These are phyloP conservation scores for Lampropteryx suffumata DNA, from an alignment of 2,888 invertebrate species.

Conservation along the genomic window DNA sequence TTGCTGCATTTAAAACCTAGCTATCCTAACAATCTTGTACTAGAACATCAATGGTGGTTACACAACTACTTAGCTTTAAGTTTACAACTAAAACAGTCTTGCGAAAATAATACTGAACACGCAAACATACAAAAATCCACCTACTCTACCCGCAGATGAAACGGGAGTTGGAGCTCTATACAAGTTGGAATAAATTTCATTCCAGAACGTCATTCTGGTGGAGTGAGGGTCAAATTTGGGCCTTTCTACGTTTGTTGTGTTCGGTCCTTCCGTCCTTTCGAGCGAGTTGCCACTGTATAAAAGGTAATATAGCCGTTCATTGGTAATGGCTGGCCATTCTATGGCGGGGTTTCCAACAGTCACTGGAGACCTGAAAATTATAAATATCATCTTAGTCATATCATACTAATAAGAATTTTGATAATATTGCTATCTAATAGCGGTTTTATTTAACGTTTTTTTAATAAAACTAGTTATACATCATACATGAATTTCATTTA, in stretches of 20 bases:
- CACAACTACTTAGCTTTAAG: background rate
- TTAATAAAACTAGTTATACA: no score
- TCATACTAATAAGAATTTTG: no score
- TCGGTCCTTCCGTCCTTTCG: constrained; percentile 1
- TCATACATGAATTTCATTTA: no score
- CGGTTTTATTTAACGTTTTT: no score
- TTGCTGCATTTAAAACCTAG: no score
- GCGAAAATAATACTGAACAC: constrained; percentile 39
- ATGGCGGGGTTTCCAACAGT: constrained; percentile 11
- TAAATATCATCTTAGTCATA: background rate
- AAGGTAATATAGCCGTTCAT: constrained; percentile 38
- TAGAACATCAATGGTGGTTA: background rate
- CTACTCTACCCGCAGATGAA: constrained; percentile 37
- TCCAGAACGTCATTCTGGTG: constrained; percentile 51
- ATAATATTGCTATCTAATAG: no score
- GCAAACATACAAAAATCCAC: constrained; percentile 37
- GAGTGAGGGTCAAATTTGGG: constrained; percentile 49
- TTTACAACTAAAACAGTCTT: constrained; percentile 35
- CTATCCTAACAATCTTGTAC: no score
- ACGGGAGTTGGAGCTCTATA: constrained; percentile 46
- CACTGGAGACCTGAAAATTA: constrained; percentile 21
- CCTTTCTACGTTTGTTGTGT: constrained; percentile 33
- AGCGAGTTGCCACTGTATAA: constrained; percentile 42
- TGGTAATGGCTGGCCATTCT: constrained; percentile 43
- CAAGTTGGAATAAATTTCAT: constrained; percentile 42